Evolutionary conservation across 2,888 invertebrate species (phyloP), one percentile per base, ranked within the genome.

Genomic region (Amphipoea oculea): DNA sequence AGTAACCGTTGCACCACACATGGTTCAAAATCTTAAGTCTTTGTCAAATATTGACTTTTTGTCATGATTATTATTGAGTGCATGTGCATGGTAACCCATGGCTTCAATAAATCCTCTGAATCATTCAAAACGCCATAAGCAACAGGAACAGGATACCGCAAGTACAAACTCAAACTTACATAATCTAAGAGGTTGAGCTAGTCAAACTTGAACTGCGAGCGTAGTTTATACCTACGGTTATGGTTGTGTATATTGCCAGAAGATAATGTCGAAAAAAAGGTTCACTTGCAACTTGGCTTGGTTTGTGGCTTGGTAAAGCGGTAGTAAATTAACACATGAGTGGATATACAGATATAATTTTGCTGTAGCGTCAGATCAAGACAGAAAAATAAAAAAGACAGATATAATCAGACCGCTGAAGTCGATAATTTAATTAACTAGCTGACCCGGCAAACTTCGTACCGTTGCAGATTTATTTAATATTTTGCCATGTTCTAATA

Each of bases 141-240:
- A 40, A 65, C 73, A 73, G 17, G 1, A 82, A 65, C 54, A 63
- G 54, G 45, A 57, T 81, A 54, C n/a, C 45, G 23, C 12, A 54
- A 73, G n/a, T 42, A 17, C 0, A 45, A 79, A 65, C 62, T 45
- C 7, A 54, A 78, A 62, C 4, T 54, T 51, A 63, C 17, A 29
- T 63, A 54, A 82, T 54, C 36, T 17, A 73, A 63, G 73, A 63
- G 36, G 73, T 54, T 78, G 20, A 17, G 36, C 2, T 51, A 81
- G 17, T 51, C 48, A 78, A 78, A 73, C 54, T 70, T 54, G 1
- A 71, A 62, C 60, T 14, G 14, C 36, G 4, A 42, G 17, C 14
- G 23, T 23, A 45, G 51, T 54, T 36, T 23, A 14, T 5, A 42
- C 45, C 2, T 45, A 14, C 48, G 48, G 48, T 48, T 48, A 45